Base-by-base conservation (phyloP, 2,888 invertebrate species). In the Syrphus vitripennis region DNA sequence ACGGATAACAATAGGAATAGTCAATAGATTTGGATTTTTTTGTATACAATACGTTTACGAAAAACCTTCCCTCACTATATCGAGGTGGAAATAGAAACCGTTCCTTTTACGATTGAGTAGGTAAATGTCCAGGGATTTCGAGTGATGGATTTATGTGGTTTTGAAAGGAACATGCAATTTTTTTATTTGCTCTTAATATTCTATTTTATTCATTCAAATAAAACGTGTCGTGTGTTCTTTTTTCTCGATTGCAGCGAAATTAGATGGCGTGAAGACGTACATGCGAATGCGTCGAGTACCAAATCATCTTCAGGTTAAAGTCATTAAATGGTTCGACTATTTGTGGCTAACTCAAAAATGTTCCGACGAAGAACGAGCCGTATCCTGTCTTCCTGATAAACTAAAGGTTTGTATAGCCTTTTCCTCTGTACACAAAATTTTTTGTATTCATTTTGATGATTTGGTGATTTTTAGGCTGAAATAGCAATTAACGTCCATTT, bases 311-410 rank as follows among this genome's bases (percentile, higher is more conserved):
- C 98, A 99, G 93, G 97, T 98, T 90, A 98, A 99, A 93, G 99
- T 98, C 89, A 99, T 99, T 93, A 98, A 98, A 93, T 99, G 99
- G 99, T 99, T 99, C 93, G 99, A 99, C 94, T 99, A 99, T 93
- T 95, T 99, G 90, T 99, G 99, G 99, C 95, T 98, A 91, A 98
- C 98, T 89, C 98, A 99, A 94, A 99, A 99, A 94, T 98, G 98
- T 92, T 98, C 98, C 26, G 98, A 99, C 92, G 99, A 99, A 93
- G 98, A 99, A 93, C 96, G 96, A 93, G 97, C 97, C 78, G 98
- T 98, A 89, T 97, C 97, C 91, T 98, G 97, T 94, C 95, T 98
- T 91, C 98, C 98, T 93, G 98, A 99, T 94, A 98, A 99, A 93
- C 95, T 99, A 90, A 99, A 99, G 93, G 93, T 92, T 42, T 4